Base-by-base conservation (phyloP, 2,888 invertebrate genomes). In the Lacanobia oleracea region DNA sequence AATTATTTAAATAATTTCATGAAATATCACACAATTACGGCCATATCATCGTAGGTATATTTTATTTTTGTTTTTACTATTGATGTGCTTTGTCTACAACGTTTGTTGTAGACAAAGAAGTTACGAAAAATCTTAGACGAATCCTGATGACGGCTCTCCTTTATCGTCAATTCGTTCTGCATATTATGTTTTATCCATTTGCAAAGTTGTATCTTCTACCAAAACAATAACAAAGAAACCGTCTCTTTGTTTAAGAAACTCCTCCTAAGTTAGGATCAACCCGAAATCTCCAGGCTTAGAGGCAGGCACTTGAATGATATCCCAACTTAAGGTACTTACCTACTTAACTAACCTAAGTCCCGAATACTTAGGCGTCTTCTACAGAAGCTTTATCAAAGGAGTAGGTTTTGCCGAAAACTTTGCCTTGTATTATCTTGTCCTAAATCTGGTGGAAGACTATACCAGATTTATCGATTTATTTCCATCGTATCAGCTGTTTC, bases 241-340 rank as follows among this genome's bases (percentile, higher is more conserved):
- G 4, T 27, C 16, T 6, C 53, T 59, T 80, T 72, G 79, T 51
- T 51, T 14, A 57, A 27, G 9, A 57, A 69, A 60, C 37, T 67
- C 9, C 5, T 65, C 14, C n/a, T 59, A 63, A 81, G 59, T 63
- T 40, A 48, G 40, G 65, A 81, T 82, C 43, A 67, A 57, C n/a
- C 53, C 72, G 33, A 72, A 76, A 82, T 82, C 72, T 67, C 59
- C 37, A 9, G 27, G 70, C 61, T 79, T 62, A 70, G 69, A 59
- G 43, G n/a, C 43, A 72, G 66, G 45, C 77, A 77, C 78, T 79
- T 77, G 71, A 77, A 63, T 51, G 78, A 82, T 79, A 79, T 64
- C 61, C 78, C 21, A 78, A 72, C 56, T 72, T 77, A 61, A 67
- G 53, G 33, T 57, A 77, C 72, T 79, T 78, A 67, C 43, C 27